phyloP scores from a whole-genome alignment of 2,797 vertebrate genomes.

The Tenualosa ilisha region DNA sequence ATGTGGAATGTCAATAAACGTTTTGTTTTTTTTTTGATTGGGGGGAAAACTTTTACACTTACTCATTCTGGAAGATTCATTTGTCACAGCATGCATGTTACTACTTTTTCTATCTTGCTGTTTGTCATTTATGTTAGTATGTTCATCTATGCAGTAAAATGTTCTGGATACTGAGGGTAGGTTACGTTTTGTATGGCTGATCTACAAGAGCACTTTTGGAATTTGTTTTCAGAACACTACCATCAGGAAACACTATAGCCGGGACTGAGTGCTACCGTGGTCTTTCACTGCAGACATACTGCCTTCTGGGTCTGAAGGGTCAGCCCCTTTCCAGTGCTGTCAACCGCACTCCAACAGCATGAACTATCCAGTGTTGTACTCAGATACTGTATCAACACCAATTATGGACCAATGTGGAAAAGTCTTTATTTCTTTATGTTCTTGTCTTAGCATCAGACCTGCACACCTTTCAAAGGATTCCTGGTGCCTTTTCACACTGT shows the following conservation, averaged over 20 bases:
- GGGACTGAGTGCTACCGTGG: background rate
- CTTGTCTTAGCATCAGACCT: background rate
- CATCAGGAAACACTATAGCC: background rate
- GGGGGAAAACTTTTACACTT: background rate
- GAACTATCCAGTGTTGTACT: background rate
- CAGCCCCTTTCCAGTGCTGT: background rate
- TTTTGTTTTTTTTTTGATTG: conserved; percentile 2
- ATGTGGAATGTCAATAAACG: conserved; percentile 30
- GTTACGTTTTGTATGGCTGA: background rate
- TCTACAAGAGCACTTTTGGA: conserved; percentile 19
- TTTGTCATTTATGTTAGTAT: conserved; percentile 24
- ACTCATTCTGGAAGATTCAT: conserved; percentile 20
- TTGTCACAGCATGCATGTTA: conserved; percentile 38
- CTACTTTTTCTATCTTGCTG: conserved; percentile 23
- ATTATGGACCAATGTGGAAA: conserved; percentile 10
- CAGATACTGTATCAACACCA: background rate
- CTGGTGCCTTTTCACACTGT: background rate
- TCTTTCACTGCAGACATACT: background rate
- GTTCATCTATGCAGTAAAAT: conserved; percentile 20
- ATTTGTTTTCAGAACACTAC: conserved; percentile 4
- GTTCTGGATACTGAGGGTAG: conserved; percentile 27
- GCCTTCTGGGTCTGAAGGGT: background rate
- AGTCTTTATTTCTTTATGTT: background rate
- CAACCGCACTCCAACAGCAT: background rate
- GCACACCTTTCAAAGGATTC: background rate